Conservation (phyloP, 2,888 invertebrate genomes). For the Ferdinandea cuprea region DNA sequence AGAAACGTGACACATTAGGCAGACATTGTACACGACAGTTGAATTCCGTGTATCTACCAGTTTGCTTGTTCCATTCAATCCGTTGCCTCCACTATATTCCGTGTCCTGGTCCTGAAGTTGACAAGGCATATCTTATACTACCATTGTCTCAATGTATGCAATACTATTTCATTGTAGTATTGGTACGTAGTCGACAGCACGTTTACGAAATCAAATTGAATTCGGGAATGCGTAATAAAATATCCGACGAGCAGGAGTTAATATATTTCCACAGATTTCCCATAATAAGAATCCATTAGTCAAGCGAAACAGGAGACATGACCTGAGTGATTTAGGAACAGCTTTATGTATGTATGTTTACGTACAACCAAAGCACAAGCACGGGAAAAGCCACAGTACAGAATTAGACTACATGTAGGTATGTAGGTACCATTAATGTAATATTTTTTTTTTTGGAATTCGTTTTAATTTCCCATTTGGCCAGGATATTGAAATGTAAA, state of each 20-base stretch:
- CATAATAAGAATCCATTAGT: constrained; percentile 57
- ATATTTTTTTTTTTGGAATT: too few species aligned
- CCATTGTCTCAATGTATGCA: constrained; percentile 22
- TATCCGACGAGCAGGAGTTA: constrained; percentile 47
- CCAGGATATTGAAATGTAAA: too few species aligned
- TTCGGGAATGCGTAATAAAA: constrained; percentile 66
- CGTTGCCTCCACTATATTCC: not conserved
- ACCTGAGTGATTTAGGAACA: not conserved
- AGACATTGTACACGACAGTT: constrained; percentile 76
- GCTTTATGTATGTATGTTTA: too few species aligned
- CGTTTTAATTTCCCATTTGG: too few species aligned
- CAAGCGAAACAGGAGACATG: constrained; percentile 35
- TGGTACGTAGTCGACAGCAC: constrained; percentile 41
- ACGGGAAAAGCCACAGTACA: too few species aligned
- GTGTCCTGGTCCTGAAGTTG: constrained; percentile 5
- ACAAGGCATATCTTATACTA: constrained; percentile 20
- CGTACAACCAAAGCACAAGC: too few species aligned
- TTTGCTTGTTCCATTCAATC: constrained; percentile 12
- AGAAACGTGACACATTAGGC: constrained; percentile 80
- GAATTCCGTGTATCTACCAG: constrained; percentile 40
- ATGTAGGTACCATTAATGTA: too few species aligned
- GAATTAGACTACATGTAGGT: too few species aligned
- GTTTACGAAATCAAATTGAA: constrained; percentile 75
- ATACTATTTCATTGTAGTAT: not conserved
- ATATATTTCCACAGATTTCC: constrained; percentile 63